phyloP scores from a whole-genome alignment of 2,113 vertebrate genomes.

The Tychaedon coryphoeus region DNA sequence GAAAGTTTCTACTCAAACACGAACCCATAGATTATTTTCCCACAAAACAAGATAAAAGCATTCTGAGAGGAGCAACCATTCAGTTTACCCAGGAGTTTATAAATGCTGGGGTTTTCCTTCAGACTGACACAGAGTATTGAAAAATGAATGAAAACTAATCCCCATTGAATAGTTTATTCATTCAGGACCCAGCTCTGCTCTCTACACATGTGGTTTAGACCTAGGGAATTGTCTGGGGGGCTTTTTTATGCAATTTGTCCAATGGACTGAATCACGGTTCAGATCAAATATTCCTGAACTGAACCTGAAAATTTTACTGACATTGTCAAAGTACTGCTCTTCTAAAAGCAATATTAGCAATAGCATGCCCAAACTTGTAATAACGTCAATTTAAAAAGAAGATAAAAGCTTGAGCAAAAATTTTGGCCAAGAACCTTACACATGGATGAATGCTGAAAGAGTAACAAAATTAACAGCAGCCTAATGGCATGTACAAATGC shows the following conservation, averaged over 20 bases:
- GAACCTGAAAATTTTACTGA: neutral
- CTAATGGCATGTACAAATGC: neutral
- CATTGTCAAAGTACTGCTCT: neutral
- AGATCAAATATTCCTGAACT: neutral
- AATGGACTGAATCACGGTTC: neutral
- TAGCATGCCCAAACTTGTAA: neutral
- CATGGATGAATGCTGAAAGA: neutral
- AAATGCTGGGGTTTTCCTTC: neutral
- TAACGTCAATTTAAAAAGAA: neutral
- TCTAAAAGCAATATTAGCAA: neutral
- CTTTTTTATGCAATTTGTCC: neutral
- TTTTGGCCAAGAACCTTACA: neutral
- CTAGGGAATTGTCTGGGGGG: fast-evolving
- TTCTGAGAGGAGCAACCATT: neutral
- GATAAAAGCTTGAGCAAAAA: neutral
- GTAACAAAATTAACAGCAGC: neutral
- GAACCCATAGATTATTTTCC: constrained; percentile 2
- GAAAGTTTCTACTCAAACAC: neutral
- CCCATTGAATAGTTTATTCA: neutral
- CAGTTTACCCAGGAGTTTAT: neutral
- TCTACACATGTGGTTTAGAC: neutral
- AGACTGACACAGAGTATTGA: neutral
- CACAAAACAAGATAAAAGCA: neutral
- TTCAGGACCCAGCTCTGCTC: neutral
- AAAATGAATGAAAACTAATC: neutral